Evolutionary conservation across 2,797 vertebrate genomes (phyloP).

Genomic region (Diceros bicornis): DNA sequence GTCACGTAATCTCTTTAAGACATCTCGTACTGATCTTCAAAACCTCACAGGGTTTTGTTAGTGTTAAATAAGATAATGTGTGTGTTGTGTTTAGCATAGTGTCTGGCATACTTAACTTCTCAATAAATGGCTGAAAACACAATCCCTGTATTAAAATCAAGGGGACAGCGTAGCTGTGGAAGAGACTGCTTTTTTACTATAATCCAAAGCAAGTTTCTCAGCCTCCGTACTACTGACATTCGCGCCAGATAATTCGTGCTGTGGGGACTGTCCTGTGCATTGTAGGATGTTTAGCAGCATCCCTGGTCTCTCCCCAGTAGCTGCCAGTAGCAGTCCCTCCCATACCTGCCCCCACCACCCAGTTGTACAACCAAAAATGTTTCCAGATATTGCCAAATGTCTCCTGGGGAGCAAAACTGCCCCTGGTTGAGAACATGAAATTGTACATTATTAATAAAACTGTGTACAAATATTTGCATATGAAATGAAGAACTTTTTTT

Average conservation of each 20-base stretch:
- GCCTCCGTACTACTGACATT: background rate
- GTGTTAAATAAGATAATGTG: background rate
- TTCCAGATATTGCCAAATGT: background rate
- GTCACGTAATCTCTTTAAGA: background rate
- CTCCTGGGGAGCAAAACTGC: background rate
- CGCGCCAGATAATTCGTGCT: background rate
- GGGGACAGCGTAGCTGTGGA: background rate
- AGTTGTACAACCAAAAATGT: background rate
- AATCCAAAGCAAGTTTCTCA: background rate
- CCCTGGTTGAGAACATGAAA: background rate
- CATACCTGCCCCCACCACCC: no score
- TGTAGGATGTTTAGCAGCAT: background rate
- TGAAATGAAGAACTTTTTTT: background rate
- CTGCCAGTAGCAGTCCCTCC: background rate
- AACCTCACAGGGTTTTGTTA: background rate
- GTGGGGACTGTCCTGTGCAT: background rate
- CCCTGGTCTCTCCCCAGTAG: background rate
- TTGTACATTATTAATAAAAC: background rate
- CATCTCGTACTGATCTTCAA: background rate
- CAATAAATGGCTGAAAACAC: background rate
- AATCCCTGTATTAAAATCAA: background rate
- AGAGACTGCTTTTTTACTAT: background rate
- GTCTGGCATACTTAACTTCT: background rate
- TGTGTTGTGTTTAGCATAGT: background rate
- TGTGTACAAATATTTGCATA: background rate